Base-by-base conservation (phyloP, 1,140 invertebrate genomes). In the Pseudomyrmex gracilis region DNA sequence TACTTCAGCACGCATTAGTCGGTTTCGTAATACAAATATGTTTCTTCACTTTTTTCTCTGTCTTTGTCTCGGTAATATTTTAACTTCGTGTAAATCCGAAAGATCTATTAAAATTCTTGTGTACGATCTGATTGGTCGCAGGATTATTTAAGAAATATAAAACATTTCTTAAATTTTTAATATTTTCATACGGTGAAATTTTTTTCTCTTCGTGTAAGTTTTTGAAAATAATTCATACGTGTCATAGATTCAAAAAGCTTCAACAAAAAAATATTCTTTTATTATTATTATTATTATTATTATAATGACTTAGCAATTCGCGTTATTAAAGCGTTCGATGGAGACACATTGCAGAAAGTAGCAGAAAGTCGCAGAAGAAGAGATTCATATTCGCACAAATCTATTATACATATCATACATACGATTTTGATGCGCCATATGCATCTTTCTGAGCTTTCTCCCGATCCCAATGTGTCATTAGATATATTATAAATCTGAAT, bases 11-110 rank as follows among this genome's bases (percentile, higher is more conserved):
- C 70, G 45, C 55, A 34, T 89, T 73, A 73, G 77, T 89, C 24
- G 78, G 63, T 88, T 88, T 88, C 63, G 68, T 57, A 53, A 67
- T 88, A 86, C 58, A 74, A 80, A 88, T 66, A 51, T 34, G 49
- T 51, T 51, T 51, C 49, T 3, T 49, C 34, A 61, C 12, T 61
- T 51, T 49, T 55, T 70, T 20, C 1, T 57, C 55, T 61, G 22
- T n/a, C 17, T 68, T 63, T n/a, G 7, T 49, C 34, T 73, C 43
- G 17, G 60, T 66, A n/a, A n/a, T n/a, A 51, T 84, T 80, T 80
- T 24, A 58, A 70, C 8, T 64, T 76, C 0, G 34, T 43, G 34
- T 64, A 53, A 60, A 24, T 12, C 53, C 57, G 20, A 71, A 71
- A 71, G 49, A 58, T 24, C 5, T 57, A 45, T 68, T 34, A 49